Percentiles rank a stretch among this genome's conserved stretches.
These are phyloP conservation scores for Muscidifurax raptorellus DNA, from an alignment of 1,140 invertebrate species.

Conservation along the genomic window DNA sequence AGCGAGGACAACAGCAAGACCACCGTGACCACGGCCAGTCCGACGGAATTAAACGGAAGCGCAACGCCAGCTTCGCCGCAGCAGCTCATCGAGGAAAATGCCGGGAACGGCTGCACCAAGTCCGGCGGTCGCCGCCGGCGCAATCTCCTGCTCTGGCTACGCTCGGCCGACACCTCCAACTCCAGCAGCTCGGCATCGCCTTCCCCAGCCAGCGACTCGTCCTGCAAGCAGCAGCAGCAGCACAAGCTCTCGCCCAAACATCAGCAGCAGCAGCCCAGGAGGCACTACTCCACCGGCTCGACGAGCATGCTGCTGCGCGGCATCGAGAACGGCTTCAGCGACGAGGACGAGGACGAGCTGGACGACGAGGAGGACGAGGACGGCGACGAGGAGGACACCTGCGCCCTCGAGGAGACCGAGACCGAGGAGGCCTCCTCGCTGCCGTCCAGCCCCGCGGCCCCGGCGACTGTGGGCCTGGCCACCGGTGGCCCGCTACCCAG, in stretches of 20 bases:
- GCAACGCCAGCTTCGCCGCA: neutral
- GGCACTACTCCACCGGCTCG: slow-evolving; percentile 27
- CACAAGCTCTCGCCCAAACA: neutral
- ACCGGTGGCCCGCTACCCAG: slow-evolving; percentile 54
- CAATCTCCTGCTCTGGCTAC: slow-evolving; percentile 64
- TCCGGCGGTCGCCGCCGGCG: slow-evolving; percentile 61
- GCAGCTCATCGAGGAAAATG: neutral
- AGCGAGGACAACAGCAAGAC: slow-evolving; percentile 54
- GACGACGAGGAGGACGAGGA: slow-evolving; percentile 55
- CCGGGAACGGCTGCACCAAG: slow-evolving; percentile 55
- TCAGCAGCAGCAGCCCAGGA: neutral
- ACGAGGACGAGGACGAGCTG: slow-evolving; percentile 60
- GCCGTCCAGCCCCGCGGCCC: slow-evolving; percentile 68
- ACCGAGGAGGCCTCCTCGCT: slow-evolving; percentile 69
- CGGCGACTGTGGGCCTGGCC: slow-evolving; percentile 58
- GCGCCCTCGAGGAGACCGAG: slow-evolving; percentile 62
- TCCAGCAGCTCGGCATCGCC: slow-evolving; percentile 59
- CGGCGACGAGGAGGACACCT: slow-evolving; percentile 56
- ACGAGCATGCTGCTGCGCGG: slow-evolving; percentile 29
- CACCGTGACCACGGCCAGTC: neutral
- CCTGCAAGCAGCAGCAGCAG: neutral
- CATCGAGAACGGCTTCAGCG: slow-evolving; percentile 63
- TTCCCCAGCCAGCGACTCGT: slow-evolving; percentile 49
- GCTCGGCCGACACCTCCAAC: slow-evolving; percentile 63
- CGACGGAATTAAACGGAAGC: neutral